Base-by-base conservation (phyloP, 2,113 vertebrate species). In the Mastomys natalensis region DNA sequence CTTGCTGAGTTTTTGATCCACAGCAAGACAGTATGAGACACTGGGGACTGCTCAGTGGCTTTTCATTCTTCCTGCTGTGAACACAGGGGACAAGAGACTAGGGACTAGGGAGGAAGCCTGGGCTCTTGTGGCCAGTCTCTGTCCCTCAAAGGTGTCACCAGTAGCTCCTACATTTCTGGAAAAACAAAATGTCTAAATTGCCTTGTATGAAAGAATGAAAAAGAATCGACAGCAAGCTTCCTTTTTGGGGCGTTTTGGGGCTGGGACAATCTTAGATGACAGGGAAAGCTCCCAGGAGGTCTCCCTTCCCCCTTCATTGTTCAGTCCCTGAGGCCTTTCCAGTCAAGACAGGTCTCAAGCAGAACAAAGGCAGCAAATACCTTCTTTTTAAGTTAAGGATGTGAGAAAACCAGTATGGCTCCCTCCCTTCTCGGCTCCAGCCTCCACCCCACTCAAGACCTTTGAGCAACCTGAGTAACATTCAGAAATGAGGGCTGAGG, bases 331-430 rank as follows among this genome's bases (percentile, higher is more conserved):
- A 89, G 91, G 90, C 53, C 68, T 84, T 70, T 78, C 93, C 40
- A 19, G 93, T 40, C 68, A 55, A 77, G 97, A 78, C 91, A 92
- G 48, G 95, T 55, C 91, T 91, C 86, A 78, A 82, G 26, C 31
- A 31, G 45, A 91, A 82, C 87, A 87, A 68, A 96, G 62, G 22
- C 77, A 58, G 45, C 70, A 12, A 37, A 85, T 9, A 12, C 26
- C 78, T 89, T 76, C n/a, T 60, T 93, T 88, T 78, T 26, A 51
- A 89, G 89, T 66, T 94, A 43, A 84, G 60, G 37, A 11, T 40
- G 26, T 45, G 78, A 77, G 89, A 73, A 15, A 80, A 60, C 68
- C 5, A 45, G 66, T 43, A 29, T 9, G 48, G 80, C 43, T 21
- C 19, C 81, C 76, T 60, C 13, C 10, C n/a, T 34, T 77, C 53